A percentile compares a stretch with the other conserved stretches of the same genome.
These are phyloP conservation scores for Meteorus colon DNA, from an alignment of 2,888 invertebrate genomes.

Conservation along the genomic window DNA sequence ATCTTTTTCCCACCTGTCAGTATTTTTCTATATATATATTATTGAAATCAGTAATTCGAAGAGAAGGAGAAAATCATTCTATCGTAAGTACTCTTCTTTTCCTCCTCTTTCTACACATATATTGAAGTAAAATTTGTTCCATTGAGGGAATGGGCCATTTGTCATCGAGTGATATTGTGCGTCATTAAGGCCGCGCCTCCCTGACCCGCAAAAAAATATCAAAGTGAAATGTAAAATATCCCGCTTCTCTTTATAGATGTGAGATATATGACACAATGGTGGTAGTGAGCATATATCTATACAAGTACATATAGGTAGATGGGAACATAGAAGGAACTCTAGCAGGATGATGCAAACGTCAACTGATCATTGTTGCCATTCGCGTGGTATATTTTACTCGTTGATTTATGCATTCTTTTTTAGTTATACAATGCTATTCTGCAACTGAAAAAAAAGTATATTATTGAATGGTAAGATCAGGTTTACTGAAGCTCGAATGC, in stretches of 20 bases:
- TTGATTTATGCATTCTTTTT: conserved; percentile 71
- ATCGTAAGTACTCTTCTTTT: not conserved
- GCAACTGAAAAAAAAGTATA: conserved; percentile 55
- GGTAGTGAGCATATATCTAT: conserved; percentile 33
- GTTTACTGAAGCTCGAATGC: conserved; percentile 20
- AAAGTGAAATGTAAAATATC: conserved; percentile 46
- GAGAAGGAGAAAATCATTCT: not conserved
- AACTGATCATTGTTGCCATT: conserved; percentile 66
- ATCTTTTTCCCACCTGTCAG: not conserved
- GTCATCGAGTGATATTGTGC: conserved; percentile 63
- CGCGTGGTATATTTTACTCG: conserved; percentile 56
- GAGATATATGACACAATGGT: conserved; percentile 35
- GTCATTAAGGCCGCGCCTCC: conserved; percentile 72
- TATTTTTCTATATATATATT: not conserved
- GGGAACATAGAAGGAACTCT: conserved; percentile 1
- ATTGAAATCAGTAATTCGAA: not conserved
- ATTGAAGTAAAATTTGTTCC: not conserved
- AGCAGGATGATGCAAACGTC: conserved; percentile 36
- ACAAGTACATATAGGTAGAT: conserved; percentile 18
- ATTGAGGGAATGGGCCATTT: conserved; percentile 62
- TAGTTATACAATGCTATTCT: conserved; percentile 59
- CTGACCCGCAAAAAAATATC: conserved; percentile 55
- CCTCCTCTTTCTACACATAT: not conserved
- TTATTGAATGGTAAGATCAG: conserved; percentile 44
- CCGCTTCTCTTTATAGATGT: conserved; percentile 38